Evolutionary conservation across 2,113 vertebrate species (phyloP).

Genomic region (Grammatotria lemairii): DNA sequence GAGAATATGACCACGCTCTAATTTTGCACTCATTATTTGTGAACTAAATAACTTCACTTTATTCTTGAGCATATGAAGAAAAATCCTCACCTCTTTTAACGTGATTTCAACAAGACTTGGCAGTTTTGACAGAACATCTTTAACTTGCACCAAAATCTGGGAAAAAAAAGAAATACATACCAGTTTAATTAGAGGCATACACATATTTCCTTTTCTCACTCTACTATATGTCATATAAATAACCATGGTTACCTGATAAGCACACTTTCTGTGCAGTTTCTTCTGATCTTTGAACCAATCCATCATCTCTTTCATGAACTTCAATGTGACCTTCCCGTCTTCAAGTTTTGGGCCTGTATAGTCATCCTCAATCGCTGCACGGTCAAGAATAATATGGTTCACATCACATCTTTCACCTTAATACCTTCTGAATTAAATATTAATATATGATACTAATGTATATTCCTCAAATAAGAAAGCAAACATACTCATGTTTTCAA

Average conservation of each 20-base stretch:
- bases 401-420: background rate
- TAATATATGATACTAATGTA: background rate
- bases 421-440: accelerated
- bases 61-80: background rate
- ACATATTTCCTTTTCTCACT: background rate
- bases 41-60: background rate
- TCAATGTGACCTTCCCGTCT: conserved; percentile 79
- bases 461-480: background rate
- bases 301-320: conserved; percentile 93
- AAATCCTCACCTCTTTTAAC: conserved; percentile 80
- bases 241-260: conserved; percentile 81
- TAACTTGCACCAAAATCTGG: conserved; percentile 90
- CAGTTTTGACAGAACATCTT: conserved; percentile 86
- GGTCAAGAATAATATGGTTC: background rate
- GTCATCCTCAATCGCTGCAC: conserved; percentile 87
- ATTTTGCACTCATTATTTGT: background rate
- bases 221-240: background rate
- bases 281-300: conserved; percentile 92
- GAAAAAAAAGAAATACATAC: background rate
- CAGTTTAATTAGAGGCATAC: background rate
- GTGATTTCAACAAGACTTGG: conserved; percentile 86
- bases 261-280: conserved; percentile 91
- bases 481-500: conserved; percentile 91
- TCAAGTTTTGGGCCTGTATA: conserved; percentile 88
- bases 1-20: background rate